These are phyloP conservation scores for Etheostoma perlongum DNA, from an alignment of 2,797 vertebrate species.

Conservation along the genomic window DNA sequence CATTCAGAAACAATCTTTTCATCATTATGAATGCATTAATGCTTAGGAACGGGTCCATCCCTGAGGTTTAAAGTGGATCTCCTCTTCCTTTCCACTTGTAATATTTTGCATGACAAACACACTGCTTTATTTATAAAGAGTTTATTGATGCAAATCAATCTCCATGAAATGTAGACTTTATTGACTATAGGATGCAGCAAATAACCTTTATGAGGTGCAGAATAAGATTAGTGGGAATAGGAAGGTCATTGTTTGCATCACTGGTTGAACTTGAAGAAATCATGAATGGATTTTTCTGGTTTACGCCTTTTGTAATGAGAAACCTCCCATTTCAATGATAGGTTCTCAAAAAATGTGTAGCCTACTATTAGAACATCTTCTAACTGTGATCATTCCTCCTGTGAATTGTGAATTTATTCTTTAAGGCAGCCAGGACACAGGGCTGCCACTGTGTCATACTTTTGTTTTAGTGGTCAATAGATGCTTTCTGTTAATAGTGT, in stretches of 20 bases:
- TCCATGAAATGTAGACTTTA: not conserved
- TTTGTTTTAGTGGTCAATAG: not conserved
- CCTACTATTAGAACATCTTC: not conserved
- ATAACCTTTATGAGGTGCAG: not conserved
- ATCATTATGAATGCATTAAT: not conserved
- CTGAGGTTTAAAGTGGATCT: not conserved
- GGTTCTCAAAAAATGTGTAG: not conserved
- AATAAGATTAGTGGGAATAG: not conserved
- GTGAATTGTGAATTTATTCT: not conserved
- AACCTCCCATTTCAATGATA: not conserved
- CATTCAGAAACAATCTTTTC: not conserved
- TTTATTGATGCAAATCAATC: not conserved
- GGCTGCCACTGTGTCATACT: not conserved
- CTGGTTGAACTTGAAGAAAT: not conserved
- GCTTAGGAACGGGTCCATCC: not conserved
- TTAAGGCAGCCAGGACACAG: not conserved
- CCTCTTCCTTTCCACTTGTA: not conserved
- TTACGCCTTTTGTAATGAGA: not conserved
- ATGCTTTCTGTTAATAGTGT: not conserved
- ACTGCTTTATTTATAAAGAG: constrained; percentile 5
- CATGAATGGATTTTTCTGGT: not conserved
- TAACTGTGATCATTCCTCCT: not conserved
- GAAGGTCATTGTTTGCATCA: not conserved
- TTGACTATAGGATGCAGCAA: not conserved
- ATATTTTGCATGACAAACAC: not conserved